These are phyloP conservation scores for Chloropsis hardwickii DNA, from an alignment of 2,113 vertebrate species.

Conservation along the genomic window DNA sequence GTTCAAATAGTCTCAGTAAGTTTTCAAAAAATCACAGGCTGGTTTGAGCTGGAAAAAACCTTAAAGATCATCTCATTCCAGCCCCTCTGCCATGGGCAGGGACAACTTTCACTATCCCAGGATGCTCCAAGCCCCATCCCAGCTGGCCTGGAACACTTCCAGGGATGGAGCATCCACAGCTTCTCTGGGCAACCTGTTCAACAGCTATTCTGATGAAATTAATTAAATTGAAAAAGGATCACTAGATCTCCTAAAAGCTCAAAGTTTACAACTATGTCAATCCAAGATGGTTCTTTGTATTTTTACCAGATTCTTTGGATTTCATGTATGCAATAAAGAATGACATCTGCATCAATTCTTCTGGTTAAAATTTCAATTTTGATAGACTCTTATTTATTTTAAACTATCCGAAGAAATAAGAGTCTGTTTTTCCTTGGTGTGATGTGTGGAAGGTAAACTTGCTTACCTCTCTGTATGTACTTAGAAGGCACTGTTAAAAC, in stretches of 20 bases:
- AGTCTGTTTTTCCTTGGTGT: not conserved
- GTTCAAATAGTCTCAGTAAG: not conserved
- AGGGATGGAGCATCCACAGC: not conserved
- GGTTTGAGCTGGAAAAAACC: not conserved
- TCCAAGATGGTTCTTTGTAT: not conserved
- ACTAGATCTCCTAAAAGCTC: not conserved
- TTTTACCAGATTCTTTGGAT: not conserved
- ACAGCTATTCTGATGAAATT: not conserved
- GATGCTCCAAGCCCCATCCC: not conserved
- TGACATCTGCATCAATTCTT: not conserved
- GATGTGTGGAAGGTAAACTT: not conserved
- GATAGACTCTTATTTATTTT: not conserved
- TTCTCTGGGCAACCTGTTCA: not conserved
- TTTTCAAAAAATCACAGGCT: not conserved
- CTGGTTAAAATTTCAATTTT: not conserved
- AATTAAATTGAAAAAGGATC: not conserved
- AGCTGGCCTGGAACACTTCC: not conserved
- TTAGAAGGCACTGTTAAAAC: not conserved
- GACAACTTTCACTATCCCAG: fast-evolving
- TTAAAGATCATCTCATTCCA: not conserved
- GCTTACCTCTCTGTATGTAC: not conserved
- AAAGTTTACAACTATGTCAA: not conserved
- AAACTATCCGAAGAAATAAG: not conserved
- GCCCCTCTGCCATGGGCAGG: not conserved
- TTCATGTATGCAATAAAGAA: not conserved